Evolutionary conservation across 2,797 vertebrate species (phyloP).

Genomic region (Pseudomugil gertrudae): DNA sequence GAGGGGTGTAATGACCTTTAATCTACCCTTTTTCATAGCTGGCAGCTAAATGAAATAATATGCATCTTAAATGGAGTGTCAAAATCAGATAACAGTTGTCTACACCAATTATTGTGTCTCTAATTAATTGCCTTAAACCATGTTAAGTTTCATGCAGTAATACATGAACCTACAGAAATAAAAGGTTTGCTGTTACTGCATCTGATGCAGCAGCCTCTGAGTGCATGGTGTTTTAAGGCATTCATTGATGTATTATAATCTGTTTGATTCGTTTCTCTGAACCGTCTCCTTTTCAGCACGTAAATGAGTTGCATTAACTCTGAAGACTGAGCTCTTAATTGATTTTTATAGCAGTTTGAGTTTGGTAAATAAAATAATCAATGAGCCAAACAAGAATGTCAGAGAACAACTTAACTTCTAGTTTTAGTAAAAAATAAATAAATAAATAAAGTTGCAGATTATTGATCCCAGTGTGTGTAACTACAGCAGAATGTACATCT

Average conservation of each 20-base stretch:
- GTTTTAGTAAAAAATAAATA: neutral
- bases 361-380: neutral
- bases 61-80: slow-evolving; percentile 47
- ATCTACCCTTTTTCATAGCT: slow-evolving; percentile 28
- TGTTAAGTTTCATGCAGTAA: slow-evolving; percentile 23
- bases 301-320: neutral
- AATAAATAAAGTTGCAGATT: neutral
- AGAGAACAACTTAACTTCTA: neutral
- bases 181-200: slow-evolving; percentile 9
- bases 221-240: neutral
- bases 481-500: neutral
- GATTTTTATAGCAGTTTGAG: neutral
- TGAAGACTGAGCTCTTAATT: neutral
- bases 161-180: slow-evolving; percentile 7
- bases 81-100: slow-evolving; percentile 41
- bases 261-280: neutral
- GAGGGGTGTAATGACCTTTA: slow-evolving; percentile 35
- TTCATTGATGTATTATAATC: neutral
- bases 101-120: slow-evolving; percentile 40
- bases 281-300: neutral
- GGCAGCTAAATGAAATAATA: slow-evolving; percentile 40
- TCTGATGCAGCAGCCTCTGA: neutral
- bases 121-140: slow-evolving; percentile 32
- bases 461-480: neutral
- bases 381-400: neutral